phyloP scores from a whole-genome alignment of 2,888 invertebrate genomes.

The Cosmia pyralina region DNA sequence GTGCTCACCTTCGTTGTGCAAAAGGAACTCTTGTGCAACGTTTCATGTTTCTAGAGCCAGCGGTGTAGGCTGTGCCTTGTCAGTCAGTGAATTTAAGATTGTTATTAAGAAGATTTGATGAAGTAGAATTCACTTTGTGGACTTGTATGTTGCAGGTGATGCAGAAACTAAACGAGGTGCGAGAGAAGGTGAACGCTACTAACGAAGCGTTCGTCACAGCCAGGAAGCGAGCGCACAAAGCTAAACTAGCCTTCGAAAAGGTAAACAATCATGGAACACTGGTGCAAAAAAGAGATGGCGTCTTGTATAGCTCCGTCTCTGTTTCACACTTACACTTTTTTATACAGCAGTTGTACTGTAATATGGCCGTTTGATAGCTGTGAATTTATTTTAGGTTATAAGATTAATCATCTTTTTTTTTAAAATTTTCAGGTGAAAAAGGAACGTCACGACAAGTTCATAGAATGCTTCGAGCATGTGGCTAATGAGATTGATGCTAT shows the following conservation, averaged over 20 bases:
- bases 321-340: background rate
- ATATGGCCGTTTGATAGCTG: background rate
- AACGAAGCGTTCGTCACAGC: conserved; percentile 99
- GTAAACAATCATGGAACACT: conserved; percentile 64
- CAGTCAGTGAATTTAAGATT: too few relatives aligned
- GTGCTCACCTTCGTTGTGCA: too few relatives aligned
- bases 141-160: conserved; percentile 91
- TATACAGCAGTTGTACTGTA: too few relatives aligned
- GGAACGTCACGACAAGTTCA: conserved; percentile 97
- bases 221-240: conserved; percentile 97
- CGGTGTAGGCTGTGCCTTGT: too few relatives aligned
- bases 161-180: conserved; percentile 97
- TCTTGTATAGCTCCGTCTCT: background rate
- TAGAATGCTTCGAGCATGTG: conserved; percentile 99
- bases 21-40: too few relatives aligned
- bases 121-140: too few relatives aligned
- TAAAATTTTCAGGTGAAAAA: conserved; percentile 93
- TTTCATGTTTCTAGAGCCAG: too few relatives aligned
- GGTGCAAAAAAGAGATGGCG: background rate
- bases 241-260: conserved; percentile 97
- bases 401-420: background rate
- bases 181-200: conserved; percentile 98
- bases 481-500: conserved; percentile 99
- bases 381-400: too few relatives aligned
- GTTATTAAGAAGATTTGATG: background rate